Base-by-base conservation (phyloP, 2,888 invertebrate genomes). In the Megamerina dolium region DNA sequence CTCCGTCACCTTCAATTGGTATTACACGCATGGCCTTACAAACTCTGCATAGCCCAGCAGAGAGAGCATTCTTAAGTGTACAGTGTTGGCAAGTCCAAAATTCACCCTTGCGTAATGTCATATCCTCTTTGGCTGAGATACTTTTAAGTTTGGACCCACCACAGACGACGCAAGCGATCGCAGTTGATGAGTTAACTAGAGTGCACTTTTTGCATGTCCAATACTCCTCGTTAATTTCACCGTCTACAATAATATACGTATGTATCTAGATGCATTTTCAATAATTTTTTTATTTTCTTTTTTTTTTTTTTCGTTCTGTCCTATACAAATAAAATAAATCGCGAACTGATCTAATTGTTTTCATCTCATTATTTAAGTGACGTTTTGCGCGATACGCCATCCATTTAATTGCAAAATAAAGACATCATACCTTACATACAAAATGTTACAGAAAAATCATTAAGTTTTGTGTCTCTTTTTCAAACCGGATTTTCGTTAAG, bases 171-270 rank as follows among this genome's bases (percentile, higher is more conserved):
- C 94, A 94, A 0, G 83, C 82, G 46, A 79, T 75, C 1, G 82
- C 79, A 17, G 77, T 73, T 0, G 77, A 74, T 14, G 83, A 80
- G 71, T 94, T 94, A 18, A 89, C 78, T 45, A 92, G 74, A 2
- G 93, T 93, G 65, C 94, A 94, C 56, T 89, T 87, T 50, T 80
- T 79, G 67, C 93, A 94, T 12, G 87, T 80, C 93, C 93, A 94
- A 48, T 80, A 74, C 3, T 16, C 27, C 17, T 21, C 43, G 29
- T 17, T 38, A 29, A 14, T 37, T 27, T 31, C 21, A 33, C 13
- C 31, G 35, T 17, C 23, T 41, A 10, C 3, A 36, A 16, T 8
- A 23, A 23, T 8, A 23, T 10, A 23, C 6, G 10, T 8, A 23
- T 8, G 10, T 23, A 23, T 23, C 6, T 23, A 8, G 10, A 23